Base-by-base conservation (phyloP, 1,140 invertebrate species). In the Drosophila micromelanica region DNA sequence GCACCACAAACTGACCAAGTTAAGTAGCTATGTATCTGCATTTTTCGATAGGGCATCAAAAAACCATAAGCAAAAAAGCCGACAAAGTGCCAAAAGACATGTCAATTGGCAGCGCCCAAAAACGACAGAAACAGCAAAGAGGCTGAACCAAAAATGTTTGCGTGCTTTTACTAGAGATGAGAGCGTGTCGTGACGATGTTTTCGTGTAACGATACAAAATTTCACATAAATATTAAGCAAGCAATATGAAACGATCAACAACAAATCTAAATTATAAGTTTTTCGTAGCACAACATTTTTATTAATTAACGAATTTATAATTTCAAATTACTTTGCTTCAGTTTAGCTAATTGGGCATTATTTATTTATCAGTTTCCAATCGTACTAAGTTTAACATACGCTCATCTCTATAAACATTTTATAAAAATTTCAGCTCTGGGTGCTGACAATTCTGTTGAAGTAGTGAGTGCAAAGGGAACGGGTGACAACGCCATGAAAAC, bases 41-140 rank as follows among this genome's bases (percentile, higher is more conserved):
- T 59, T 49, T 59, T 59, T 15, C n/a, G 12, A 51, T 8, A 61
- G 65, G 15, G 46, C 35, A 70, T 45, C n/a, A 46, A 63, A 13
- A 43, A 27, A 37, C 17, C 30, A 76, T 45, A 71, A 54, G 40
- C 46, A 63, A 43, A 45, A 57, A 27, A 17, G 20, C 59, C 42
- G 42, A 57, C 49, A 65, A 62, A 71, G 64, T 76, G 78, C 20
- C 67, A 68, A 68, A 76, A 60, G 68, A 56, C 62, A 67, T 67
- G 69, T 76, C 73, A 48, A 38, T 38, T 61, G 49, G 20, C 64
- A 61, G 40, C 13, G 32, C 51, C 59, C 54, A 51, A 27, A 23
- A 71, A 38, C 43, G 45, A 32, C 13, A 51, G 40, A 40, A 52
- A 73, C 67, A 73, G 35, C 61, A 81, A 81, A 82, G 59, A 59